Base-by-base conservation (phyloP, 2,888 invertebrate species). In the Electrophaes corylata region DNA sequence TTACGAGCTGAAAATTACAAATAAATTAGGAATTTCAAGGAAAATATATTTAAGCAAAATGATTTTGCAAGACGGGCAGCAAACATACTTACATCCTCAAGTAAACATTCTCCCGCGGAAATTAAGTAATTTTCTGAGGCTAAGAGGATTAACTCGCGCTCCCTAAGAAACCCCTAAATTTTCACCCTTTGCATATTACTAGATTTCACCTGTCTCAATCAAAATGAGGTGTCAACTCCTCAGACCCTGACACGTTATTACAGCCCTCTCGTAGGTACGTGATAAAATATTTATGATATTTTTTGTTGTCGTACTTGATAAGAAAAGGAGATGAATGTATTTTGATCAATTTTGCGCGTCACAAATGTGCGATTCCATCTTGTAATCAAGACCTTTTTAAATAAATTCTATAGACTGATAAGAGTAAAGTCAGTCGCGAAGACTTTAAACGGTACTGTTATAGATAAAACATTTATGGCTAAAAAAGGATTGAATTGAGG, bases 81-180 rank as follows among this genome's bases (percentile, higher is more conserved):
- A 8, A 50, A 41, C 46, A 57, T 53, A 44, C 41, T 41, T 29
- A 41, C 18, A 51, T 29, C n/a, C 31, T 31, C 35, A 53, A 51
- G 59, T 44, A 65, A 66, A 66, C 53, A 62, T 65, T 61, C 47
- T 56, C 37, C 53, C 44, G 63, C 63, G 72, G 69, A 72, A 66
- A 73, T 72, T 72, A 66, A 69, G 45, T 49, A 50, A 65, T 65
- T 65, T 56, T 48, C 54, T 54, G 20, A 46, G 35, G 8, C 33
- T 35, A 18, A 1, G 44, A 53, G 70, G 64, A 72, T 73, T 66
- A 67, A 68, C 61, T 65, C 37, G 16, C 37, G 37, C 40, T 37
- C 46, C 23, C 23, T 37, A 39, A 19, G n/a, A 40, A 46, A 31
- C 11, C 46, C 43, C 46, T 41, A 63, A 69, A 62, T 65, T 64